Evolutionary conservation across 2,888 invertebrate genomes (phyloP).

Genomic region (Ochropacha duplaris): DNA sequence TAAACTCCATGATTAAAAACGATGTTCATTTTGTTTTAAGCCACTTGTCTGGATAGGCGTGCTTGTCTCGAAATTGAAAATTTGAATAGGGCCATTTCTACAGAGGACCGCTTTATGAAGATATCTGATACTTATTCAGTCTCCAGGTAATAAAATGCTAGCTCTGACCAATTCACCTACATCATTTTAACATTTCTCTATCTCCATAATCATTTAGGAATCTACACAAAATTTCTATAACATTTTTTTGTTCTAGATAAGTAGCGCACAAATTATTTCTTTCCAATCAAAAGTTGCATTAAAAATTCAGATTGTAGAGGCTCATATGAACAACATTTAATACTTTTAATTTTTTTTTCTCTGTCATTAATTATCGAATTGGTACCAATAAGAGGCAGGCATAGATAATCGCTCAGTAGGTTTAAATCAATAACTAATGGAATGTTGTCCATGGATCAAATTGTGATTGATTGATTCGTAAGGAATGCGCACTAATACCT

Average conservation of each 20-base stretch:
- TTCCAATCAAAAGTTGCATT: neutral
- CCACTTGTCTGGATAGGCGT: conserved; percentile 43
- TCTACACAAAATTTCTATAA: conserved; percentile 15
- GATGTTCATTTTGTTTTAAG: conserved; percentile 52
- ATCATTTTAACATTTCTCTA: conserved; percentile 19
- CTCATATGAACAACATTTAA: neutral
- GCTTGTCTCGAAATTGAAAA: conserved; percentile 44
- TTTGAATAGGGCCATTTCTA: conserved; percentile 32
- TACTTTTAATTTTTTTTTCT: neutral
- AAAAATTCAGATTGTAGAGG: too few species aligned
- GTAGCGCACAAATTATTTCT: conserved; percentile 12
- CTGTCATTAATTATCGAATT: neutral
- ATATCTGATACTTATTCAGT: conserved; percentile 38
- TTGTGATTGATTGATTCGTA: neutral
- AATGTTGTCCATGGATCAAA: neutral
- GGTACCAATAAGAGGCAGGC: neutral
- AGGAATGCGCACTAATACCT: neutral
- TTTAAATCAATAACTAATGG: too few species aligned
- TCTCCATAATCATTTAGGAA: conserved; percentile 17
- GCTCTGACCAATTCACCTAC: conserved; percentile 24
- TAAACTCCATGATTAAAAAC: conserved; percentile 61
- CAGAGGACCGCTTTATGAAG: conserved; percentile 20
- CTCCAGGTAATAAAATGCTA: conserved; percentile 36
- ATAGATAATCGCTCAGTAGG: neutral
- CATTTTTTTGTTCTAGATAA: too few species aligned